phyloP scores from a whole-genome alignment of 2,113 vertebrate species.

The Xenopus tropicalis region UCB_Xtro_10.0 CM004449.2:27394501-27395000 shows the following conservation, averaged over 20 bases:
- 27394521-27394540: too few species aligned
- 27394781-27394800: constrained; percentile 42
- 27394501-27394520: too few species aligned
- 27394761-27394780: constrained; percentile 28
- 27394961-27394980: too few species aligned
- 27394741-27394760: constrained; percentile 46
- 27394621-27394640: constrained; percentile 14
- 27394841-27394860: constrained; percentile 37
- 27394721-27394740: constrained; percentile 26
- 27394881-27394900: too few species aligned
- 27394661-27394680: constrained; percentile 17
- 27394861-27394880: not conserved
- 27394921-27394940: too few species aligned
- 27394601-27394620: constrained; percentile 21
- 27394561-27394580: constrained; percentile 8
- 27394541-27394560: too few species aligned
- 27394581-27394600: not conserved
- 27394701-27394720: constrained; percentile 31
- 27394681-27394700: constrained; percentile 14
- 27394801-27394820: constrained; percentile 45
- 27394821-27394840: constrained; percentile 10
- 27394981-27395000: too few species aligned
- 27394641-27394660: constrained; percentile 23
- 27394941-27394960: too few species aligned
- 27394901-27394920: too few species aligned